Evolutionary conservation across 1,140 invertebrate species (phyloP).

Genomic region (Dendrolimus punctatus): DNA sequence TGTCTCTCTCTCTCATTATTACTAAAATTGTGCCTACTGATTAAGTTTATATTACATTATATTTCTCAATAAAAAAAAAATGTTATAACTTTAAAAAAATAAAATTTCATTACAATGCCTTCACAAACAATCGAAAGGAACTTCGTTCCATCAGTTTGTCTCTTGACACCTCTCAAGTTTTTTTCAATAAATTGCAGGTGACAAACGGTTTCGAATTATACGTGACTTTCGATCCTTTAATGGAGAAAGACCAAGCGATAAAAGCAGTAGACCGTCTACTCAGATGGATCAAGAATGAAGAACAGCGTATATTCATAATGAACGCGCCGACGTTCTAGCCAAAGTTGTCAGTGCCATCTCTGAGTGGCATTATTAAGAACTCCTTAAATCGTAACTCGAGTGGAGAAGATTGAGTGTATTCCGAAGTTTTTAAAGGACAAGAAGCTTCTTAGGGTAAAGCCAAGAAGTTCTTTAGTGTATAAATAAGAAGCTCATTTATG

Average conservation of each 20-base stretch:
- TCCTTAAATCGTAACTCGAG: constrained; percentile 32
- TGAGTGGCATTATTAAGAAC: constrained; percentile 38
- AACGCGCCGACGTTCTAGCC: constrained; percentile 89
- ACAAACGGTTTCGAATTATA: constrained; percentile 95
- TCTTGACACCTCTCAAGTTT: neutral
- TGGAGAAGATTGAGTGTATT: constrained; percentile 15
- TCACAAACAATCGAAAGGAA: no score
- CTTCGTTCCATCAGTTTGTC: no score
- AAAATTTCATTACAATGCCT: no score
- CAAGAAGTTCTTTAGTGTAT: no score
- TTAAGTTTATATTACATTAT: no score
- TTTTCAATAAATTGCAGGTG: constrained; percentile 1
- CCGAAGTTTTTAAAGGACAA: no score
- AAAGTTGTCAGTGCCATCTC: constrained; percentile 28
- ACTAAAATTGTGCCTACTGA: no score
- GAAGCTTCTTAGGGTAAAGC: no score
- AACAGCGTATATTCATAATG: constrained; percentile 93
- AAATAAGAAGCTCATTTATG: no score
- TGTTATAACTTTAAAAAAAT: no score
- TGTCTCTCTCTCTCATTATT: no score
- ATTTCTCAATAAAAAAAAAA: no score
- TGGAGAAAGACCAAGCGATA: constrained; percentile 85
- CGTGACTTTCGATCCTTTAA: constrained; percentile 91
- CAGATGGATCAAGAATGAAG: constrained; percentile 95
- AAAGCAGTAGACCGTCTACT: constrained; percentile 90